Percentiles rank a stretch among this genome's conserved stretches.
Evolutionary conservation across 2,888 invertebrate species (phyloP).

Genomic region (Geotrupes spiniger): DNA sequence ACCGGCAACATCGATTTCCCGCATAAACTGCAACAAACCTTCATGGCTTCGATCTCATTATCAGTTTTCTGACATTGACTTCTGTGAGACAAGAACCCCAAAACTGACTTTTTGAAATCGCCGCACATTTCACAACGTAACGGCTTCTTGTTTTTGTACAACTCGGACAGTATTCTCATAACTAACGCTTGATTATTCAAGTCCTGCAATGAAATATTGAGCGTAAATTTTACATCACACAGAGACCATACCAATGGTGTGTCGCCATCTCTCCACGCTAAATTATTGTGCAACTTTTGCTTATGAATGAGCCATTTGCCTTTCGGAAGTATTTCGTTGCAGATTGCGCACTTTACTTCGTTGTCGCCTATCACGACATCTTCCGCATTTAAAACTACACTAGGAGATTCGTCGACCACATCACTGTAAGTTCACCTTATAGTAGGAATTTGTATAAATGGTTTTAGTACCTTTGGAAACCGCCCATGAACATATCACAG

Average conservation of each 20-base stretch:
- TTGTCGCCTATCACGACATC: background rate
- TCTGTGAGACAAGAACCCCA: slow-evolving; percentile 61
- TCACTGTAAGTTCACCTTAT: no score
- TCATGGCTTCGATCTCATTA: slow-evolving; percentile 24
- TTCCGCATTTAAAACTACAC: background rate
- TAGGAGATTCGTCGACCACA: no score
- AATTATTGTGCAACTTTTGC: slow-evolving; percentile 54
- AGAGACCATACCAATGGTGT: slow-evolving; percentile 51
- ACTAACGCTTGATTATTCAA: slow-evolving; percentile 52
- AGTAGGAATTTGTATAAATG: no score
- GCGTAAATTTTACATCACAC: background rate
- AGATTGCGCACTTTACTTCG: slow-evolving; percentile 50
- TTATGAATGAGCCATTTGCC: slow-evolving; percentile 54
- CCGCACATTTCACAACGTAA: slow-evolving; percentile 58
- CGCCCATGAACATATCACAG: background rate
- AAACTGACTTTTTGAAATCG: slow-evolving; percentile 50
- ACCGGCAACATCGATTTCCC: slow-evolving; percentile 53
- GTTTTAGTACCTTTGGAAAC: background rate
- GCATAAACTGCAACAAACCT: slow-evolving; percentile 27
- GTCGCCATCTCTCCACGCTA: slow-evolving; percentile 58
- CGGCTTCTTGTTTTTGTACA: slow-evolving; percentile 47
- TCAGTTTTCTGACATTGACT: slow-evolving; percentile 22
- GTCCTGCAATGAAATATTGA: slow-evolving; percentile 49
- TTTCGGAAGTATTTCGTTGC: slow-evolving; percentile 47
- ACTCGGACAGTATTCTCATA: slow-evolving; percentile 50